Percentiles rank a stretch among this genome's conserved stretches.
Conservation (phyloP, 1,140 invertebrate genomes). For the Brachionus koreanus region DNA sequence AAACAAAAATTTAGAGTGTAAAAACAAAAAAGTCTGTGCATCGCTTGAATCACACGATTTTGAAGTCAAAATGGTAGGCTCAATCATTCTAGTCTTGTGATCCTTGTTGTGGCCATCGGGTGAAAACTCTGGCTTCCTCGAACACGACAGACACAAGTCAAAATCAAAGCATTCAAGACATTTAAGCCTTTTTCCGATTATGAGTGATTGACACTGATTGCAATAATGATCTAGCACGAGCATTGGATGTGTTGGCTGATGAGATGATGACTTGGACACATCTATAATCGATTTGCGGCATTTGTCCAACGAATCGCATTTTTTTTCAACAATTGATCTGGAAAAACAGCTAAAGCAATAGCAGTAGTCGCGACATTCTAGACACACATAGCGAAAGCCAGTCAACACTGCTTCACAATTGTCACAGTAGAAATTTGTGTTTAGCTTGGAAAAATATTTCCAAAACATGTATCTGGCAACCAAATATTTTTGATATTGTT, state of each 20-base stretch:
- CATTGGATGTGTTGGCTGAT: constrained; percentile 3
- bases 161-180: not conserved
- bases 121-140: not conserved
- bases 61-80: not conserved
- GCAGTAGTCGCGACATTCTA: constrained; percentile 16
- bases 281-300: not conserved
- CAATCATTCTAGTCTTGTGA: not conserved
- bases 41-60: not conserved
- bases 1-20: constrained; percentile 2
- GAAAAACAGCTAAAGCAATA: constrained; percentile 24
- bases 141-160: constrained; percentile 17
- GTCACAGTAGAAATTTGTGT: constrained; percentile 23
- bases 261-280: not conserved
- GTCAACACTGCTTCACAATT: constrained; percentile 17
- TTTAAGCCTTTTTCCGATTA: constrained; percentile 8
- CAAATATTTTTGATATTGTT: constrained; percentile 32
- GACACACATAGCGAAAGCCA: not conserved
- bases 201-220: constrained; percentile 26
- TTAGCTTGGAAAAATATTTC: constrained; percentile 40
- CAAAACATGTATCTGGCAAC: constrained; percentile 44
- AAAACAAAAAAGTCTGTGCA: not conserved
- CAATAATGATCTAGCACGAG: constrained; percentile 17
- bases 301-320: not conserved
- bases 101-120: not conserved
- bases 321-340: constrained; percentile 10